Evolutionary conservation across 2,113 vertebrate species (phyloP).

Genomic region (Marcusenius ussheri): DNA sequence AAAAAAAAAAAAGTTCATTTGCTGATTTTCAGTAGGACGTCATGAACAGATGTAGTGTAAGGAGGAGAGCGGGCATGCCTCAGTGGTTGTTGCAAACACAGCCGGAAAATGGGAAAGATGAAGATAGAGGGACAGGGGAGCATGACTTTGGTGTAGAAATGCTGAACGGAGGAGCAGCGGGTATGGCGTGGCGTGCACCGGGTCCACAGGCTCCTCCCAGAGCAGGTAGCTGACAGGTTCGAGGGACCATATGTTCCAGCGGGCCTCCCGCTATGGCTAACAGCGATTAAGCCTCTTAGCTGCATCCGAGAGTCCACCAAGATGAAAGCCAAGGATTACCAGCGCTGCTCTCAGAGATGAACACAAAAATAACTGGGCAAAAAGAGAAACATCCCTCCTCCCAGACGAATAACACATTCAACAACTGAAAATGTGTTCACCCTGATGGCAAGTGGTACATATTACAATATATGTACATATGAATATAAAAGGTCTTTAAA

Average conservation of each 20-base stretch:
- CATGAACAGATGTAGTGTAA: conserved; percentile 1
- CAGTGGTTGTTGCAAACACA: neutral
- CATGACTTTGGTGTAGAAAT: conserved; percentile 4
- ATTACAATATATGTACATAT: conserved; percentile 15
- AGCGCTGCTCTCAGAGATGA: conserved; percentile 44
- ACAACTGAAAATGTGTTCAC: conserved; percentile 55
- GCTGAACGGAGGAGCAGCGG: neutral
- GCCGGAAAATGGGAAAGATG: neutral
- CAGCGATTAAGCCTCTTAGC: conserved; percentile 48
- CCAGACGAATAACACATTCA: conserved; percentile 48
- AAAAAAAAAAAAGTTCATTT: neutral
- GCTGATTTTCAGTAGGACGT: conserved; percentile 17
- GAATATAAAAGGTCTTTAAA: conserved; percentile 35
- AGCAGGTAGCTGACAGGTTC: conserved; percentile 33
- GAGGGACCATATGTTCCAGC: conserved; percentile 49
- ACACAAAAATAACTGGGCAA: conserved; percentile 36
- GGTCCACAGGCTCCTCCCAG: conserved; percentile 14
- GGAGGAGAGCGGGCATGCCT: neutral
- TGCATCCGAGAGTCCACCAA: conserved; percentile 50
- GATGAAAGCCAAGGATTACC: conserved; percentile 57
- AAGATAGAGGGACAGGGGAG: conserved; percentile 20
- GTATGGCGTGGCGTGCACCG: conserved; percentile 21
- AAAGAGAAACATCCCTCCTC: conserved; percentile 42
- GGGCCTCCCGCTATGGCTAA: conserved; percentile 45
- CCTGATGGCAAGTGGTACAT: conserved; percentile 66